phyloP scores from a whole-genome alignment of 2,888 invertebrate genomes.

The Lasiommata megera region DNA sequence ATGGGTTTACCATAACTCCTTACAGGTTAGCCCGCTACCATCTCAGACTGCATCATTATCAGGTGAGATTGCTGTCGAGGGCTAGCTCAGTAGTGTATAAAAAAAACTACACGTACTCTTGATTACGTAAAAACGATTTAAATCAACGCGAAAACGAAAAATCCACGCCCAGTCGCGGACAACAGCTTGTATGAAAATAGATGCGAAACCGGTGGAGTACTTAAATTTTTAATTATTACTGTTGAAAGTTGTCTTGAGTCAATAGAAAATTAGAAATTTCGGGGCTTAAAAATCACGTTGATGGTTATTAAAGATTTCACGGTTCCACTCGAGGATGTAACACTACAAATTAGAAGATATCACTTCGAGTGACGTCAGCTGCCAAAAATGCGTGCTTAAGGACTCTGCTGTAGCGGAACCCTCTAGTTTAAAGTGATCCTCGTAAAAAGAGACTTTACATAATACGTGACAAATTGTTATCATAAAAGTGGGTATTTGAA shows the following conservation, averaged over 20 bases:
- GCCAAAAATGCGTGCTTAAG: constrained; percentile 56
- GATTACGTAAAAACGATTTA: no score
- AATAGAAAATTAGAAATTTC: constrained; percentile 27
- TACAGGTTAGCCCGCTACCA: no score
- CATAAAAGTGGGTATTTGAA: constrained; percentile 5
- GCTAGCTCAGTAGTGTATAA: no score
- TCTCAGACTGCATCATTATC: no score
- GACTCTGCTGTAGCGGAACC: constrained; percentile 41
- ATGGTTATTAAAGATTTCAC: constrained; percentile 34
- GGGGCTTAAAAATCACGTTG: constrained; percentile 20
- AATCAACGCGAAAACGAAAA: no score
- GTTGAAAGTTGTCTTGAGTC: constrained; percentile 25
- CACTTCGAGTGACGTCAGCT: constrained; percentile 33
- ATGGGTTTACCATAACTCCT: no score
- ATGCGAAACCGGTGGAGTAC: constrained; percentile 1
- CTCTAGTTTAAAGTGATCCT: constrained; percentile 37
- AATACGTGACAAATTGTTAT: constrained; percentile 5
- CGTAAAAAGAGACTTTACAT: constrained; percentile 36
- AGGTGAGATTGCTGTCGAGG: no score
- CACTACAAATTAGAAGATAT: constrained; percentile 27
- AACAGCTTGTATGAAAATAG: no score
- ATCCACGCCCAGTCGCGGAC: no score
- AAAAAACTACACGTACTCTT: no score
- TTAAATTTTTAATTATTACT: constrained; percentile 14
- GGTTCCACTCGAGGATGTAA: constrained; percentile 29